Percentiles rank a stretch among this genome's conserved stretches.
These are phyloP conservation scores for Zoanthus solanderi DNA, from an alignment of 92 coral and sea anemone species.

Conservation along the genomic window DNA sequence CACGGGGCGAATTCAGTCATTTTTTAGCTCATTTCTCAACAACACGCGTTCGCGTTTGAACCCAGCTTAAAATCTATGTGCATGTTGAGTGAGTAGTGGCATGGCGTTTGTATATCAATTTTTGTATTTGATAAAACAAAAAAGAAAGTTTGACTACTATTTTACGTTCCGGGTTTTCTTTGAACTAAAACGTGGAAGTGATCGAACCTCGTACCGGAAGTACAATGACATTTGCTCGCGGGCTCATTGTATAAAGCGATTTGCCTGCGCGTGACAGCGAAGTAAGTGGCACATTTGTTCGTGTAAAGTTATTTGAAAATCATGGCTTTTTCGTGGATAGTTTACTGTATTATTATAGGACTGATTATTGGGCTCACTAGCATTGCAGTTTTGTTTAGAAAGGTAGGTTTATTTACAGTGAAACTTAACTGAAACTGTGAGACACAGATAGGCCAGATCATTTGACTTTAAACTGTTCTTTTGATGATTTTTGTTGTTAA, in stretches of 20 bases:
- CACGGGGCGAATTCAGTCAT: too few relatives aligned
- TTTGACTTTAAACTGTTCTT: neutral
- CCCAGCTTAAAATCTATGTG: too few relatives aligned
- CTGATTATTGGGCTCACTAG: slow-evolving; percentile 16
- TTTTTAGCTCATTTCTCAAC: too few relatives aligned
- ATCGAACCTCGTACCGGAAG: neutral
- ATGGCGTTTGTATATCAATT: too few relatives aligned
- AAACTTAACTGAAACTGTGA: neutral
- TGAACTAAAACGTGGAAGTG: neutral
- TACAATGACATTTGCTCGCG: neutral
- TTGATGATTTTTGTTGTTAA: neutral
- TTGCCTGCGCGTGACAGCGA: neutral
- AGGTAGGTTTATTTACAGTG: neutral
- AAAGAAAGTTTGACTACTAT: neutral
- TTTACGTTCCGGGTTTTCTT: too few relatives aligned
- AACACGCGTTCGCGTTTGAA: too few relatives aligned
- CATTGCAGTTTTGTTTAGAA: slow-evolving; percentile 11
- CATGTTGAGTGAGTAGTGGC: too few relatives aligned
- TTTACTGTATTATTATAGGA: neutral
- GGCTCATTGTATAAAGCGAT: neutral
- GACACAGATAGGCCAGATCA: neutral
- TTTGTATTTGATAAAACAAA: too few relatives aligned
- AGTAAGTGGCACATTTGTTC: neutral
- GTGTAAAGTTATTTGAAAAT: neutral
- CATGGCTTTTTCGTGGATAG: slow-evolving; percentile 30